Evolutionary conservation across 1,140 invertebrate genomes (phyloP), one percentile per base, ranked within the genome.

Genomic region (Diorhabda carinulata): DNA sequence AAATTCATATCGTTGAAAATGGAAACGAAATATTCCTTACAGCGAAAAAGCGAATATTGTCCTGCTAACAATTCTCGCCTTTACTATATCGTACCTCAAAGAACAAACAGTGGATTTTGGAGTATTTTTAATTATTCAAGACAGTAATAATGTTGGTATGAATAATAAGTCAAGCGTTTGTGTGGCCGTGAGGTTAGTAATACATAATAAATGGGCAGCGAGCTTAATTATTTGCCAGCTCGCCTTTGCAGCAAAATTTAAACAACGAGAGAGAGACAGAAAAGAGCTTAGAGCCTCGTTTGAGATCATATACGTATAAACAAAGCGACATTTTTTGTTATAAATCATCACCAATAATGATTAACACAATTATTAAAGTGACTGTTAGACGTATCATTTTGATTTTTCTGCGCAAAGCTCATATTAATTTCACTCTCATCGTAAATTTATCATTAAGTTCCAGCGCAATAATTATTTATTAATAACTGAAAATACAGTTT

Each of bases 131-230:
- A 76, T 75, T 74, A 76, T 76, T 76, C 73, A 76, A 43, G 66
- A 63, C 67, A 61, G 71, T 76, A 76, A 76, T 76, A 76, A 76
- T 76, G 75, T 76, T 72, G 70, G 70, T 72, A 76, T 76, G 75
- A 76, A 75, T 76, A 75, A 76, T 76, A 75, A 75, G 72, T 62
- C 75, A 72, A 69, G 68, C 71, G 75, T 75, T 62, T 62, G 72
- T 72, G 73, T 68, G 68, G 72, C 70, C 65, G 68, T 72, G 73
- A 75, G 72, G 73, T 71, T 72, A 64, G 70, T 63, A 73, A 74
- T 76, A 73, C 73, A 76, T 76, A 73, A 76, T 76, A 74, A 73
- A 76, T 73, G 71, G 40, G 58, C 44, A 44, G 57, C 57, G 58
- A 68, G 68, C 67, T 76, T 76, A 76, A 76, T 74, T 76, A 76